Percentiles rank a stretch among this genome's conserved stretches.
phyloP scores from a whole-genome alignment of 2,113 vertebrate species.

The Zingel zingel region DNA sequence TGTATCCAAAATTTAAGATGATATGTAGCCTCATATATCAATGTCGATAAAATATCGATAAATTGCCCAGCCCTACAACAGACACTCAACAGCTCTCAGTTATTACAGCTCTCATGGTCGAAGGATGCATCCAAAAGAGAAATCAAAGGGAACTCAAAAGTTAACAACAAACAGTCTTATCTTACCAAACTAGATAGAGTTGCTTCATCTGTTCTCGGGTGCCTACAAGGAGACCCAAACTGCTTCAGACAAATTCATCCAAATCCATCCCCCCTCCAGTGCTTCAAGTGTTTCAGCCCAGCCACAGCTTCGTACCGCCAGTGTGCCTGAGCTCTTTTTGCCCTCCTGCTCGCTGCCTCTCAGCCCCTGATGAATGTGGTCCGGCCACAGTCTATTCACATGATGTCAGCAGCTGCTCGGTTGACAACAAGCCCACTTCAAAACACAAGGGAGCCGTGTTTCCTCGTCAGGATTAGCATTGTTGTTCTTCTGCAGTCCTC shows the following conservation, averaged over 20 bases:
- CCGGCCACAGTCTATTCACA: conserved; percentile 64
- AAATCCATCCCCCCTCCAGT: conserved; percentile 18
- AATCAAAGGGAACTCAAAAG: neutral
- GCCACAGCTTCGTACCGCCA: neutral
- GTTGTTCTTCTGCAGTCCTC: conserved; percentile 56
- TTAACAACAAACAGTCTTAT: neutral
- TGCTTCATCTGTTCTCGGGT: neutral
- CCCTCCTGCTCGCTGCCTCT: conserved; percentile 45
- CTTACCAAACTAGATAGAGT: conserved; percentile 57
- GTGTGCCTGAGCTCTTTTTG: conserved; percentile 33
- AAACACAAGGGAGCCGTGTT: conserved; percentile 71
- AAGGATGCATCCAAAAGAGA: neutral
- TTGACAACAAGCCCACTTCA: conserved; percentile 62
- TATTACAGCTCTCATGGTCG: no score
- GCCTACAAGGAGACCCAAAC: conserved; percentile 9
- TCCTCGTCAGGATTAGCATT: conserved; percentile 60
- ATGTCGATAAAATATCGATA: no score
- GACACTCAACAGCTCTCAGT: neutral
- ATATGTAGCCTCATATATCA: no score
- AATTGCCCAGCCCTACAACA: no score
- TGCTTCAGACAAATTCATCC: conserved; percentile 17
- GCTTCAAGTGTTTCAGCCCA: neutral
- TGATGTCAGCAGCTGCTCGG: conserved; percentile 71
- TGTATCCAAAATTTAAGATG: no score
- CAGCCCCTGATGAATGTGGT: conserved; percentile 39